Evolutionary conservation across 2,797 vertebrate genomes (phyloP).

Genomic region (Mormyrus proboscirostris): DNA sequence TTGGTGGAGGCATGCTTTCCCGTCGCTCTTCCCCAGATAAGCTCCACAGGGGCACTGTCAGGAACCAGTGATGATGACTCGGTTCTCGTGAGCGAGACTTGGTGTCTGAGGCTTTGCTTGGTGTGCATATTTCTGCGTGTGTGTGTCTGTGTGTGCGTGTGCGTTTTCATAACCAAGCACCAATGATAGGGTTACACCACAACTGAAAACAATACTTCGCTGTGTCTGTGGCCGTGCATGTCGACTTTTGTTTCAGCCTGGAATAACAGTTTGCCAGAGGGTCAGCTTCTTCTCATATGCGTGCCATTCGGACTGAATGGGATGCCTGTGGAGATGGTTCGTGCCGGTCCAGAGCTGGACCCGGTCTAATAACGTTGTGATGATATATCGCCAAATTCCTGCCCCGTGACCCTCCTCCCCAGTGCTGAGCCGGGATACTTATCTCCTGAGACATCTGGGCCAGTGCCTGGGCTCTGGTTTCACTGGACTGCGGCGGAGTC

Average conservation of each 20-base stretch:
- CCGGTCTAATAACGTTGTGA: constrained; percentile 81
- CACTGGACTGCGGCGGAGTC: constrained; percentile 66
- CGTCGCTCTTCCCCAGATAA: constrained; percentile 41
- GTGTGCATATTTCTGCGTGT: constrained; percentile 24
- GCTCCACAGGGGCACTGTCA: constrained; percentile 46
- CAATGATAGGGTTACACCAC: constrained; percentile 59
- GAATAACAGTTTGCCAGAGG: constrained; percentile 68
- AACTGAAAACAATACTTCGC: constrained; percentile 68
- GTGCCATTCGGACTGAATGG: constrained; percentile 53
- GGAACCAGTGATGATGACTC: constrained; percentile 50
- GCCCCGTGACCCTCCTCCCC: constrained; percentile 68
- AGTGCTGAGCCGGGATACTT: constrained; percentile 77
- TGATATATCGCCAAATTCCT: constrained; percentile 90
- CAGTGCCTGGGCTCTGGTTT: constrained; percentile 83
- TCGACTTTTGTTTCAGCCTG: constrained; percentile 75
- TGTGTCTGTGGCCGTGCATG: constrained; percentile 70
- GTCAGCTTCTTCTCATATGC: constrained; percentile 62
- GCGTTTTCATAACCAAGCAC: constrained; percentile 52
- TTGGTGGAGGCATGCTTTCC: constrained; percentile 55
- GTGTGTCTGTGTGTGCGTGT: too few species aligned
- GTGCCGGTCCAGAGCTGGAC: constrained; percentile 55
- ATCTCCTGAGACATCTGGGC: constrained; percentile 88
- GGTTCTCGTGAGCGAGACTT: background rate
- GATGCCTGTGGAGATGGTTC: constrained; percentile 61
- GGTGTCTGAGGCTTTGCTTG: constrained; percentile 56